These are phyloP conservation scores for Channallabes apus DNA, from an alignment of 2,797 vertebrate genomes.

Conservation along the genomic window DNA sequence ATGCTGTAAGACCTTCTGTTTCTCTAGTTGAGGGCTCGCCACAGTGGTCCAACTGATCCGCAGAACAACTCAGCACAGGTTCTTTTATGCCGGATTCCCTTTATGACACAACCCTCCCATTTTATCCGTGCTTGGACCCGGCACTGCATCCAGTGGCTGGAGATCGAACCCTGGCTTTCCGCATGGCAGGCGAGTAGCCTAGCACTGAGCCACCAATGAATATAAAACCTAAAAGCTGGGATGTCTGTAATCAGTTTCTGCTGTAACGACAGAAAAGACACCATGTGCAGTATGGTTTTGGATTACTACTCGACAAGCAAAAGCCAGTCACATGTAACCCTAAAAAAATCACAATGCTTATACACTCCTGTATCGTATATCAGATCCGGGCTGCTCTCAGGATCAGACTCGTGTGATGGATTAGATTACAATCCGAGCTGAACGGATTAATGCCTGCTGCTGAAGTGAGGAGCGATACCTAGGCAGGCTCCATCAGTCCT, in stretches of 20 bases:
- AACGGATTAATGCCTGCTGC: slow-evolving; percentile 27
- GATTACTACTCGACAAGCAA: neutral
- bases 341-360: neutral
- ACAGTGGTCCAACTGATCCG: too few relatives aligned
- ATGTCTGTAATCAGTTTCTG: neutral
- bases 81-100: too few relatives aligned
- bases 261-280: neutral
- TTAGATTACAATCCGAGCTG: slow-evolving; percentile 18
- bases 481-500: slow-evolving; percentile 68
- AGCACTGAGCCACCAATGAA: neutral
- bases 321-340: neutral
- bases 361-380: neutral
- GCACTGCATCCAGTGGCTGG: too few relatives aligned
- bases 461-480: slow-evolving; percentile 65
- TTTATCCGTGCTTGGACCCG: too few relatives aligned
- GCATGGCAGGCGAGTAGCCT: too few relatives aligned
- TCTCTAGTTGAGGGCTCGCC: too few relatives aligned
- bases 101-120: too few relatives aligned
- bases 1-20: too few relatives aligned
- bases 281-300: neutral
- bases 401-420: slow-evolving; percentile 13
- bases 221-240: neutral
- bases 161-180: too few relatives aligned
- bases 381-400: neutral
- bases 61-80: too few relatives aligned